Evolutionary conservation across 53 echinoderm and acorn worm genomes (phyloP).

Genomic region (Echinarachnius parma): DNA sequence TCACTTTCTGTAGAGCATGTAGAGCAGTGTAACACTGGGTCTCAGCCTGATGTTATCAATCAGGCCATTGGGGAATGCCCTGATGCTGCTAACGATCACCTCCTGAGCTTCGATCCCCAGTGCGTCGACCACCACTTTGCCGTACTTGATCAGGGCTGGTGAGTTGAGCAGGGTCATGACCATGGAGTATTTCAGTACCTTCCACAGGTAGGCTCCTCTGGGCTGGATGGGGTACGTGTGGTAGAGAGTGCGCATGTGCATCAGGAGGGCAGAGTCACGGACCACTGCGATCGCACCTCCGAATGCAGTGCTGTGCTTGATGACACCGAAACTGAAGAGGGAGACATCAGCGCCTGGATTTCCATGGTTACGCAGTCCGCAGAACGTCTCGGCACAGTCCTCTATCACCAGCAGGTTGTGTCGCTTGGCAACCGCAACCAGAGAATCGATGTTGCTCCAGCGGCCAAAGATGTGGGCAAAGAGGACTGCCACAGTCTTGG

Average conservation of each 20-base stretch:
- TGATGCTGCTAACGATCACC: slow-evolving; percentile 6
- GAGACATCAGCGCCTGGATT: slow-evolving; percentile 73
- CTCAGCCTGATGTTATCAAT: slow-evolving; percentile 32
- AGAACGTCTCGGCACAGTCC: slow-evolving; percentile 82
- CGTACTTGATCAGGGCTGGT: slow-evolving; percentile 3
- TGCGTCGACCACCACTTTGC: background rate
- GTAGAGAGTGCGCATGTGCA: slow-evolving; percentile 64
- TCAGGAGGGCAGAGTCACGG: slow-evolving; percentile 56
- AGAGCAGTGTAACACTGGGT: slow-evolving; percentile 23
- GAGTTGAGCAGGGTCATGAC: slow-evolving; percentile 21
- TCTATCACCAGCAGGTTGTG: slow-evolving; percentile 68
- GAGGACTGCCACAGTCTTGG: slow-evolving; percentile 75
- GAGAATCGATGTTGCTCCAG: slow-evolving; percentile 63
- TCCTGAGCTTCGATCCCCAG: slow-evolving; percentile 30
- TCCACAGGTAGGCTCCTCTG: slow-evolving; percentile 10
- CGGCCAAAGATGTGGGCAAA: slow-evolving; percentile 83
- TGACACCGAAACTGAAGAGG: slow-evolving; percentile 83
- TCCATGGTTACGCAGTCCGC: slow-evolving; percentile 60
- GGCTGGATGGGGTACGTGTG: slow-evolving; percentile 64
- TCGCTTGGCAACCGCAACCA: slow-evolving; percentile 50
- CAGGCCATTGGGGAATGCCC: slow-evolving; percentile 32
- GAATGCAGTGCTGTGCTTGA: slow-evolving; percentile 75
- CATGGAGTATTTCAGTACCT: slow-evolving; percentile 42
- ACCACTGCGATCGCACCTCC: slow-evolving; percentile 80
- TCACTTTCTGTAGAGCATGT: slow-evolving; percentile 37